These are phyloP conservation scores for Parasteatoda tepidariorum DNA, from an alignment of 1,140 invertebrate genomes.

Conservation along the genomic window DNA sequence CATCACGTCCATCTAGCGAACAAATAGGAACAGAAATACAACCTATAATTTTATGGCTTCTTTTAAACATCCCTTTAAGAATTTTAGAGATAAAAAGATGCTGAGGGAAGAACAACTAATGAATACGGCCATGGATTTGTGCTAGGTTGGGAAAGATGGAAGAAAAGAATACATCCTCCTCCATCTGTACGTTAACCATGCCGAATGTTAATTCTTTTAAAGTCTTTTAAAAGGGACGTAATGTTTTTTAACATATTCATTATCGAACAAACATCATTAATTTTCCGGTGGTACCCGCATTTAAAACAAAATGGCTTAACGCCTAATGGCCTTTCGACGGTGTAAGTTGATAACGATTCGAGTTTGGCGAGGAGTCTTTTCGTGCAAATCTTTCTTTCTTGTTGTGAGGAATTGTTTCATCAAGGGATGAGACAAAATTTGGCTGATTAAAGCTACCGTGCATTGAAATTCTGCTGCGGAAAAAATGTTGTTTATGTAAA, in stretches of 20 bases:
- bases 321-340: conserved; percentile 3
- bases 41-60: too few relatives aligned
- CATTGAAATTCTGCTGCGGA: too few relatives aligned
- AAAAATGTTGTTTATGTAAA: too few relatives aligned
- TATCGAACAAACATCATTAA: conserved; percentile 52
- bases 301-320: conserved; percentile 26
- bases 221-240: conserved; percentile 12
- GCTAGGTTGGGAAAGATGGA: neutral
- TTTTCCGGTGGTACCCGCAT: neutral
- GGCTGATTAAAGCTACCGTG: neutral
- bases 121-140: conserved; percentile 17
- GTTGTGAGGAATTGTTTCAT: neutral
- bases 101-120: neutral
- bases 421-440: neutral
- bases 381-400: neutral
- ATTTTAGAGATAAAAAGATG: too few relatives aligned
- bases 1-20: too few relatives aligned
- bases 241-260: conserved; percentile 42
- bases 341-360: conserved; percentile 4
- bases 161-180: neutral
- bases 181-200: neutral
- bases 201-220: conserved; percentile 38
- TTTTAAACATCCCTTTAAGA: too few relatives aligned
- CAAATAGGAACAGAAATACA: too few relatives aligned
- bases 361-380: neutral